Evolutionary conservation across 2,797 vertebrate genomes (phyloP).

Genomic region (Bovichtus diacanthus): DNA sequence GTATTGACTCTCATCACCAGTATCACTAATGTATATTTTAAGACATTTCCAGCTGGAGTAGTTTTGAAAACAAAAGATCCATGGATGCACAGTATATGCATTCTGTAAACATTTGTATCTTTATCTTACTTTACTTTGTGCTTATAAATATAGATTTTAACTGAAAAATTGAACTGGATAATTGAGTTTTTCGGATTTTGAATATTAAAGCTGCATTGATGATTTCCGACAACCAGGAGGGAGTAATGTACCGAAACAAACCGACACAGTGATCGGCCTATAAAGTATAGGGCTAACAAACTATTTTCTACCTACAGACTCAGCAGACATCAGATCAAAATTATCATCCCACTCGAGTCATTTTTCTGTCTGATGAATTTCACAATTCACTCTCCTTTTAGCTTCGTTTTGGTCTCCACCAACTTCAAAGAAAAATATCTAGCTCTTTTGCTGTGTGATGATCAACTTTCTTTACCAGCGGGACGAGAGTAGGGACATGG

Average conservation of each 20-base stretch:
- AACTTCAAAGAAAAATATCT: background rate
- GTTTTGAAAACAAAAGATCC: slow-evolving; percentile 23
- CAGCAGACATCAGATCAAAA: background rate
- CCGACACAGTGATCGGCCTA: background rate
- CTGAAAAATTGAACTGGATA: accelerated
- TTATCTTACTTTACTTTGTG: background rate
- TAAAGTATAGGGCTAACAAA: background rate
- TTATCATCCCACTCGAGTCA: background rate
- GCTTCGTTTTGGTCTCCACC: too few relatives aligned
- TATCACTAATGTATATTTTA: slow-evolving; percentile 51
- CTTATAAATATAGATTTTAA: background rate
- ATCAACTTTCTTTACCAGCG: too few relatives aligned
- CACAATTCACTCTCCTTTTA: too few relatives aligned
- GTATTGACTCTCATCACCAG: slow-evolving; percentile 54
- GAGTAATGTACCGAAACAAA: background rate
- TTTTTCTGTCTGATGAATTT: background rate
- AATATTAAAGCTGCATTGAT: background rate
- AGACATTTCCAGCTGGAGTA: slow-evolving; percentile 28
- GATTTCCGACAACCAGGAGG: background rate
- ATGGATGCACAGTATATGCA: background rate
- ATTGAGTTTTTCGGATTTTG: background rate
- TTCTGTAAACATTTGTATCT: background rate
- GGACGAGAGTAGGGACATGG: background rate
- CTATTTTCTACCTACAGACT: background rate
- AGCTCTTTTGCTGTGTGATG: too few relatives aligned